Evolutionary conservation across 2,797 vertebrate genomes (phyloP), one percentile per base, ranked within the genome.

Genomic region (Urosaurus nigricauda): DNA sequence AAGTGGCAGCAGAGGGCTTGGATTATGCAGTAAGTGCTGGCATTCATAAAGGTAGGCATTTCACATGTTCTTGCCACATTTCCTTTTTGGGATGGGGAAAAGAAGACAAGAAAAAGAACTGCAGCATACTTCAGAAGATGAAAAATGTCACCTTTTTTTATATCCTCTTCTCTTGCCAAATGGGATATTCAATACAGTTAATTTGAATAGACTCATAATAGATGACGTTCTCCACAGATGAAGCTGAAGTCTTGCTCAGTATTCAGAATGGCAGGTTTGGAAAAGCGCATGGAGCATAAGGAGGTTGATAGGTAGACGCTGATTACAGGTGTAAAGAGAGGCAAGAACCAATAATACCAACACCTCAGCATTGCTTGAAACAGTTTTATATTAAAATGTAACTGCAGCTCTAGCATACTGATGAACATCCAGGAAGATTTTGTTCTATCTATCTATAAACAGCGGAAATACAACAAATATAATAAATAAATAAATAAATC

Each of bases 21-120:
- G 73, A 78, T 93, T 93, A 73, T 89, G 43, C 80, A 90, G 16
- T 43, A 90, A 90, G 84, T 89, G n/a, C 85, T 92, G 37, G 35
- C 83, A 32, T 56, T 82, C 29, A 65, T 90, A 74, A 84, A 90
- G 87, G 87, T 43, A 88, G 71, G 43, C 51, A 90, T 87, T 94
- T 83, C 16, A 65, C 32, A 29, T 79, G 29, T 78, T 91, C 89
- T 89, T 12, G 4, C 91, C 85, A 91, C 60, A 75, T 85, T 93
- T 21, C 77, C 7, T 92, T 91, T 60, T 86, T 2, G 16, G 63
- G 63, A 51, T 51, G 47, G 83, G 51, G 13, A 13, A 37, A 12
- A 11, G 53, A 83, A 84, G 43, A 35, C 68, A 84, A 68, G 29
- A 13, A 68, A 60, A 63, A 29, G 53, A 86, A 87, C 91, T 84